Percentiles rank a stretch among this genome's conserved stretches.
phyloP scores from a whole-genome alignment of 1,140 invertebrate genomes.

The Apis mellifera region DNA sequence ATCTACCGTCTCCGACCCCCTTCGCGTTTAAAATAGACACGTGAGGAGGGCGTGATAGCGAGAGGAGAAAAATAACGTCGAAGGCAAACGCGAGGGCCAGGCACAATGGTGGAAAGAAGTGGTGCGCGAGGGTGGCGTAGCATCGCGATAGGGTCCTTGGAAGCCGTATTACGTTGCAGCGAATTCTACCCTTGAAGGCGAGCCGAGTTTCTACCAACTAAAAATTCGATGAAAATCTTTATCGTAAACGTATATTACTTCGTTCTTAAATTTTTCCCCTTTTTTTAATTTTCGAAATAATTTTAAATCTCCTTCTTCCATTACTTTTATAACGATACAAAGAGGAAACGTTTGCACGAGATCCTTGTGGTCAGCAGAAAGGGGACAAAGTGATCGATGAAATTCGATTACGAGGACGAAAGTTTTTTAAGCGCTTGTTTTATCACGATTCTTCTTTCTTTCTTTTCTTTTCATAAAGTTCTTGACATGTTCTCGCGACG shows the following conservation, averaged over 20 bases:
- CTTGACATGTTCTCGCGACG: not conserved
- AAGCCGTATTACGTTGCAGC: constrained; percentile 1
- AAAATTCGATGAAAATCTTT: not conserved
- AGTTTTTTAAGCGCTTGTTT: not conserved
- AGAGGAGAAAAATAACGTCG: constrained; percentile 31
- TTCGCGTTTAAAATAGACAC: constrained; percentile 23
- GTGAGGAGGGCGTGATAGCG: not conserved
- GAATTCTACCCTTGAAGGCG: constrained; percentile 7
- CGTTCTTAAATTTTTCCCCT: no score
- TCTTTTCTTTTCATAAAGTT: not conserved
- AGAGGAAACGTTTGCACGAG: not conserved
- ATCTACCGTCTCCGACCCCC: not conserved
- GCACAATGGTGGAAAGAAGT: constrained; percentile 4
- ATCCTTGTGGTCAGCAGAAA: not conserved
- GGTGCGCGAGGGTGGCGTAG: not conserved
- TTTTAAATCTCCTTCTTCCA: no score
- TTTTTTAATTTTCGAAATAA: no score
- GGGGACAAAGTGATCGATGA: not conserved
- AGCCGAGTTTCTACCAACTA: not conserved
- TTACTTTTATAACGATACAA: no score
- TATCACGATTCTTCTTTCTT: not conserved
- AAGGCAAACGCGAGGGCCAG: not conserved
- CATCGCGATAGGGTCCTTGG: constrained; percentile 23
- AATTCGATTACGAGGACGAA: not conserved
- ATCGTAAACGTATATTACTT: no score